Base-by-base conservation (phyloP, 2,113 vertebrate genomes). In the Burhinus oedicnemus region DNA sequence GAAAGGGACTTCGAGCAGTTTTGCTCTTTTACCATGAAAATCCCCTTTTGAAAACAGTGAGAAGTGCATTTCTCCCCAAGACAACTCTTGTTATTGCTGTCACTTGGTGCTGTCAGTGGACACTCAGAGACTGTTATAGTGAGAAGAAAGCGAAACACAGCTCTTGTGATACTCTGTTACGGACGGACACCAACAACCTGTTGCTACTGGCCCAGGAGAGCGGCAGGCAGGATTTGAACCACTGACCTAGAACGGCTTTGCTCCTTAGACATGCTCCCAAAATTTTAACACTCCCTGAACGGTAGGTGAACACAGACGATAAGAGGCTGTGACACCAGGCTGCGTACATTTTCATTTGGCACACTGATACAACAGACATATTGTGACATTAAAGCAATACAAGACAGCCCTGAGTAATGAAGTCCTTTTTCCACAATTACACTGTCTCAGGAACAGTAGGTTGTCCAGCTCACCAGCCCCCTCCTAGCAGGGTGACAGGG, bases 361-460 rank as follows among this genome's bases (percentile, higher is more conserved):
- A 38, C 0, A 0, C 34, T 5, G 6, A 21, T 5, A 2, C 57
- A 78, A 32, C 26, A 57, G 45, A 42, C 8, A 14, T 23, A 27
- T 21, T 58, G 83, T 87, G 69, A 91, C 69, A 71, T 87, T 95
- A 74, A 84, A 83, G 45, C 34, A 66, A 18, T 5, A 62, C 16
- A 55, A 60, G 72, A 68, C 11, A 64, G 32, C 15, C 29, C 30
- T 45, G 69, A 89, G 38, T 58, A 93, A 94, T 58, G 25, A 69
- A 81, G 32, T 60, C 42, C 51, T 89, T 74, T 23, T 27, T 93
- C 30, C 23, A 30, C 0, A 1, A 40, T 57, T 36, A 36, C 12
- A 9, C 15, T 32, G 44, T 64, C 52, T 65, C 2, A 8, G 65
- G 25, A 26, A 29, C 30, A n/a, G 60, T 2, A 44, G 45, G 52